Conservation (phyloP, 2,888 invertebrate genomes). For the Troides helena region DNA sequence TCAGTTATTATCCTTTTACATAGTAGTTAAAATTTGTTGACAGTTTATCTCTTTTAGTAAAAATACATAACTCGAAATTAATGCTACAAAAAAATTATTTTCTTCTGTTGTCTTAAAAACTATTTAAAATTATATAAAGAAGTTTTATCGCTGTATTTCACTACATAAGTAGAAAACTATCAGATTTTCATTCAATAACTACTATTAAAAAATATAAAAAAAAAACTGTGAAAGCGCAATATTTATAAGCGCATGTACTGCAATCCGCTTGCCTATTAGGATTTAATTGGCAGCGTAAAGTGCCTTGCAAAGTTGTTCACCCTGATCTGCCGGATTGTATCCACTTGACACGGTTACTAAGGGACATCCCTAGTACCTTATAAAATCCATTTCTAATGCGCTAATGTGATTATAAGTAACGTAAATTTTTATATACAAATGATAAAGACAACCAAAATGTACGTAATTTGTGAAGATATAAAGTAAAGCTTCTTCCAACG, state of each 20-base stretch:
- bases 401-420: not conserved
- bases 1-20: too few species aligned
- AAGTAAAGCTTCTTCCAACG: too few species aligned
- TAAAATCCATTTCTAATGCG: conserved; percentile 4
- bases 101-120: too few species aligned
- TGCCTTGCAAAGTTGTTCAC: conserved; percentile 33
- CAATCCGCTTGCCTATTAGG: conserved; percentile 17
- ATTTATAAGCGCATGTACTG: conserved; percentile 9
- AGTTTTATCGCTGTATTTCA: not conserved
- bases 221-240: conserved; percentile 18
- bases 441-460: not conserved
- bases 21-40: too few species aligned
- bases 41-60: too few species aligned
- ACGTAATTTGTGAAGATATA: too few species aligned
- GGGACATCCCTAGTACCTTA: conserved; percentile 34
- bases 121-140: too few species aligned
- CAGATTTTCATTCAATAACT: not conserved
- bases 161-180: not conserved
- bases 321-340: conserved; percentile 49
- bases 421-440: not conserved
- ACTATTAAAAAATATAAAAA: not conserved
- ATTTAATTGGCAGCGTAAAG: conserved; percentile 34
- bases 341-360: conserved; percentile 53
- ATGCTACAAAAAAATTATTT: too few species aligned
- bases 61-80: too few species aligned